Evolutionary conservation across 2,888 invertebrate species (phyloP), one percentile per base, ranked within the genome.

Genomic region (Athripsodes cinereus): DNA sequence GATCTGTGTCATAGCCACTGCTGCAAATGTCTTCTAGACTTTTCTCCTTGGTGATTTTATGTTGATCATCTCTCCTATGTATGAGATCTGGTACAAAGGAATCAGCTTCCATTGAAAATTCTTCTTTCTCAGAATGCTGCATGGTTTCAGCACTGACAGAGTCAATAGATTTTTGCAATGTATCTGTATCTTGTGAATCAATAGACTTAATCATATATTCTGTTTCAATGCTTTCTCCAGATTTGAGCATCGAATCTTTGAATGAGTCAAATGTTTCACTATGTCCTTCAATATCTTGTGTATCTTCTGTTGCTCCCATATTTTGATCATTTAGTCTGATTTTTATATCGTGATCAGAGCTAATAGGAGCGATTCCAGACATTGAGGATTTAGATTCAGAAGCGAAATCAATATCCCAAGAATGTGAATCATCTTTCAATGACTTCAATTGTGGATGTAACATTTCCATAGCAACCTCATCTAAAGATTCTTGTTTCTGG

Each of bases 1-100:
- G 79, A 71, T 85, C 86, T 62, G 82, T 81, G 68, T 85, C 86
- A 61, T 81, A 80, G 55, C 86, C 86, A 68, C 86, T 87, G 68
- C 85, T 86, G 66, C 81, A 80, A 64, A 87, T 79, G 68, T 87
- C 87, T 76, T 87, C 87, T 53, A 76, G 68, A 64, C 77, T 79
- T 69, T 78, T 79, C 69, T 78, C 79, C 70, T 77, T 79, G 2
- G 74, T 66, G 57, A 78, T 67, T 67, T 74, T 77, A 13, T 73
- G 67, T 69, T 77, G 77, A 65, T 75, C 79, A 68, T 70, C 74
- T 65, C 59, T 64, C 53, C 72, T 75, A 67, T 73, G 77, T 8
- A 65, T 63, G 10, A 66, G 63, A 34, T 79, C 78, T 51, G 76
- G 68, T 64, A 75, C 77, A 53, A 78, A 79, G 34, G 78, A 79